Percentiles rank a stretch among this genome's conserved stretches.
These are phyloP conservation scores for Bolinopsis microptera DNA, from an alignment of 37 sponge, comb jelly and placozoan species.

Conservation along the genomic window DNA sequence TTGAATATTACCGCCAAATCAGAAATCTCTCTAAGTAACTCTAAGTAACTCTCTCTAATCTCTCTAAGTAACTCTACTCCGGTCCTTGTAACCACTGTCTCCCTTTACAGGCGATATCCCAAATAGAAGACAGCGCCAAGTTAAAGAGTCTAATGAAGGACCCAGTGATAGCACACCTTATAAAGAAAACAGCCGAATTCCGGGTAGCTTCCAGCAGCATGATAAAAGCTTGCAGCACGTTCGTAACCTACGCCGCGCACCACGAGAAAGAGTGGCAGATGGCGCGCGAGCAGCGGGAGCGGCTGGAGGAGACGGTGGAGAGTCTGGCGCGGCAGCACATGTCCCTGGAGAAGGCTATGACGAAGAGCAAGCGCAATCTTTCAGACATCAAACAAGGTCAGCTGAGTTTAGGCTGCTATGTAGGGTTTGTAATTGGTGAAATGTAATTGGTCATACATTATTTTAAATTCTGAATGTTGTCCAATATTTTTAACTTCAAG, in stretches of 20 bases:
- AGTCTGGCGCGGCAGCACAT: slow-evolving; percentile 83
- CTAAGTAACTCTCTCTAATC: no score
- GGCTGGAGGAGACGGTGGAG: slow-evolving; percentile 90
- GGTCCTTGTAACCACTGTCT: no score
- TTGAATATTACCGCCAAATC: no score
- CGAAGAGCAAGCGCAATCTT: slow-evolving; percentile 59
- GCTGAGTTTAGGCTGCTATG: no score
- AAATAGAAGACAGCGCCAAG: slow-evolving; percentile 40
- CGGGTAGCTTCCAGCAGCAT: slow-evolving; percentile 37
- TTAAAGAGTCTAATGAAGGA: slow-evolving; percentile 32
- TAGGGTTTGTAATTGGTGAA: no score
- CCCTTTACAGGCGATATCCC: slow-evolving; percentile 21
- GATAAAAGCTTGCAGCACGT: slow-evolving; percentile 73
- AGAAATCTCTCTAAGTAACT: no score
- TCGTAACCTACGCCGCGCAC: slow-evolving; percentile 69
- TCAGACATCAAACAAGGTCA: neutral
- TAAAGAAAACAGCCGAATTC: slow-evolving; percentile 33
- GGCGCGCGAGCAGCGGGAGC: slow-evolving; percentile 75
- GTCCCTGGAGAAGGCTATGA: slow-evolving; percentile 74
- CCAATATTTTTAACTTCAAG: no score
- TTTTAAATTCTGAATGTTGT: no score
- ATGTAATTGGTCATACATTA: no score
- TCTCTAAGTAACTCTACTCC: no score
- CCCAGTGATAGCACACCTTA: neutral
- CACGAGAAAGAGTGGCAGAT: slow-evolving; percentile 80